A percentile compares a stretch with the other conserved stretches of the same genome.
Conservation (phyloP, 2,797 vertebrate species). For the Poeciliopsis paucimaculata region DNA sequence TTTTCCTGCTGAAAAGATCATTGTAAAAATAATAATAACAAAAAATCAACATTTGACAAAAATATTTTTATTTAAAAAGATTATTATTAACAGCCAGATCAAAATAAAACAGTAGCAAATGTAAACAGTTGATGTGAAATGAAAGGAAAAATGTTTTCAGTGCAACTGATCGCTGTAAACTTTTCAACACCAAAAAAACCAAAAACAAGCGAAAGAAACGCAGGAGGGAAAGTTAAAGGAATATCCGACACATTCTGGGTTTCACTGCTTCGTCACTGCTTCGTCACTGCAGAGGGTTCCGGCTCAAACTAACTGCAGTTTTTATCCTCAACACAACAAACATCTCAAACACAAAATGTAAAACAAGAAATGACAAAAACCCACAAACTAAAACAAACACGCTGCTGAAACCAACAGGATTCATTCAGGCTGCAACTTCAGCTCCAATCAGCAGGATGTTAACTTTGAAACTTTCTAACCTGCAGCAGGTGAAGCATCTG, state of each 20-base stretch:
- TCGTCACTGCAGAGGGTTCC: background rate
- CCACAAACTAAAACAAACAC: background rate
- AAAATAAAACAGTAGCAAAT: conserved; percentile 45
- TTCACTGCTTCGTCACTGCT: background rate
- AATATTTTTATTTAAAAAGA: conserved; percentile 91
- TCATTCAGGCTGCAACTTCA: background rate
- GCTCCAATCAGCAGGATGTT: background rate
- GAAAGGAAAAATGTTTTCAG: conserved; percentile 41
- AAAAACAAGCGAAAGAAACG: conserved; percentile 13
- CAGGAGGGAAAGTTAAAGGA: conserved; percentile 31
- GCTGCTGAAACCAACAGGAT: background rate
- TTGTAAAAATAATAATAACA: too few relatives aligned
- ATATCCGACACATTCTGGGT: background rate
- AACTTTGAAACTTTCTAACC: background rate
- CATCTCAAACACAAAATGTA: background rate
- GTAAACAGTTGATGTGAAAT: conserved; percentile 30
- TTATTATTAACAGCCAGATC: conserved; percentile 83
- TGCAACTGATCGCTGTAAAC: conserved; percentile 44
- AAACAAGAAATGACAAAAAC: background rate
- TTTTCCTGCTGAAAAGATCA: background rate
- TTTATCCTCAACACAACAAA: background rate
- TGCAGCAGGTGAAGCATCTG: background rate
- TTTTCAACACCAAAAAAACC: conserved; percentile 11
- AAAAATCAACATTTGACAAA: conserved; percentile 78
- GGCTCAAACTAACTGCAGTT: background rate